phyloP scores from a whole-genome alignment of 2,113 vertebrate genomes.

The Gadus chalcogrammus region DNA sequence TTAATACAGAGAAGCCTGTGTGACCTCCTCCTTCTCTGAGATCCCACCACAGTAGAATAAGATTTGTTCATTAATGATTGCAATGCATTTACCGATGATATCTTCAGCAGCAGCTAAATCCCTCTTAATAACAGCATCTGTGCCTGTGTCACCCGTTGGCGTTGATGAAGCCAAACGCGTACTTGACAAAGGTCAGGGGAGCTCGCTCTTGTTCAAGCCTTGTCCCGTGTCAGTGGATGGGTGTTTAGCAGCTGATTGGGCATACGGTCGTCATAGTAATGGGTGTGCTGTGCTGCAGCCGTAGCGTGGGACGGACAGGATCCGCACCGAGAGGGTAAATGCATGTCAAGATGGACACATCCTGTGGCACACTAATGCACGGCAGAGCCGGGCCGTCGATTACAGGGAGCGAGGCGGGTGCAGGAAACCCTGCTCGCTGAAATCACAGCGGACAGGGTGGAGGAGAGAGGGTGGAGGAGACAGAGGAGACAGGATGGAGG shows the following conservation, averaged over 20 bases:
- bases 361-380: constrained; percentile 55
- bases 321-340: constrained; percentile 37
- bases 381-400: constrained; percentile 58
- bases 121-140: too few species aligned
- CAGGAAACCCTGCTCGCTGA: constrained; percentile 9
- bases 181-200: too few species aligned
- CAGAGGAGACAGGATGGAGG: neutral
- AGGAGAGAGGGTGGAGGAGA: constrained; percentile 6
- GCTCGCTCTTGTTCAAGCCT: too few species aligned
- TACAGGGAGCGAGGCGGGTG: constrained; percentile 41
- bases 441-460: constrained; percentile 26
- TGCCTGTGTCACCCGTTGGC: too few species aligned
- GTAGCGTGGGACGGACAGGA: constrained; percentile 35
- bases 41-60: too few species aligned
- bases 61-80: too few species aligned
- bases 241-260: neutral
- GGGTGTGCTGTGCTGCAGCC: constrained; percentile 27
- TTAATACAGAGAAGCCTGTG: too few species aligned
- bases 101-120: too few species aligned
- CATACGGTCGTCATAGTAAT: constrained; percentile 45
- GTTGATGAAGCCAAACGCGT: too few species aligned
- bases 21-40: too few species aligned
- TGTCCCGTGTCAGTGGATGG: too few species aligned
- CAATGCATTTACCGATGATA: too few species aligned
- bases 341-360: constrained; percentile 47